Conservation (phyloP, 2,113 vertebrate species). For the Chascanopsetta lugubris region DNA sequence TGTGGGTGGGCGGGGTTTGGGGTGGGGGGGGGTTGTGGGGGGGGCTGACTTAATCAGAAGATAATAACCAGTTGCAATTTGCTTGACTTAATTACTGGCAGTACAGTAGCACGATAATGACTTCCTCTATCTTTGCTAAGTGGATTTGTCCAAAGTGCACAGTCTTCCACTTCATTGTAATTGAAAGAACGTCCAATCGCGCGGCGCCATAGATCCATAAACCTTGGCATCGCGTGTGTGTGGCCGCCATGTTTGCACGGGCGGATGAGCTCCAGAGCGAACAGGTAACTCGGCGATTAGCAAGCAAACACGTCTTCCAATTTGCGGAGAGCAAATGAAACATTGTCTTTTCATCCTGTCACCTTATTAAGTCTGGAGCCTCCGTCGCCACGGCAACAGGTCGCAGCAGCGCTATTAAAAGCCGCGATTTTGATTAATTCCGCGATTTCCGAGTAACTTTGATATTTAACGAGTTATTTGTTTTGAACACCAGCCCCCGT, state of each 20-base stretch:
- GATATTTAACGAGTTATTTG: constrained; percentile 40
- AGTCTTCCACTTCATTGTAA: constrained; percentile 31
- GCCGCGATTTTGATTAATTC: constrained; percentile 53
- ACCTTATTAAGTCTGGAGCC: constrained; percentile 33
- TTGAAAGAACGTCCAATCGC: constrained; percentile 39
- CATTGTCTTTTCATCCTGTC: constrained; percentile 16
- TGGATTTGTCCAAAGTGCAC: constrained; percentile 39
- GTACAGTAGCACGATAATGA: constrained; percentile 46
- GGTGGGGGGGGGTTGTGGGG: not conserved
- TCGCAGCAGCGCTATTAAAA: constrained; percentile 47
- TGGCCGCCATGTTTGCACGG: constrained; percentile 46
- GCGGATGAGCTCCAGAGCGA: constrained; percentile 53
- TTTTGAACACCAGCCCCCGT: constrained; percentile 43
- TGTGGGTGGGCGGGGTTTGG: too few relatives aligned
- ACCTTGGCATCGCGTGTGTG: too few relatives aligned
- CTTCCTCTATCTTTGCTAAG: constrained; percentile 39
- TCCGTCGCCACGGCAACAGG: constrained; percentile 76
- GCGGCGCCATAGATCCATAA: too few relatives aligned
- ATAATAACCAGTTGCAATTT: constrained; percentile 58
- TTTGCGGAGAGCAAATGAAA: constrained; percentile 48
- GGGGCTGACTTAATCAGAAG: constrained; percentile 51
- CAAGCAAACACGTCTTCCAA: constrained; percentile 54
- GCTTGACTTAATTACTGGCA: constrained; percentile 53
- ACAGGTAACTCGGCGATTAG: constrained; percentile 36
- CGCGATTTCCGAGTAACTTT: constrained; percentile 22